Evolutionary conservation across 2,113 vertebrate genomes (phyloP).

Genomic region (Varanus komodoensis): DNA sequence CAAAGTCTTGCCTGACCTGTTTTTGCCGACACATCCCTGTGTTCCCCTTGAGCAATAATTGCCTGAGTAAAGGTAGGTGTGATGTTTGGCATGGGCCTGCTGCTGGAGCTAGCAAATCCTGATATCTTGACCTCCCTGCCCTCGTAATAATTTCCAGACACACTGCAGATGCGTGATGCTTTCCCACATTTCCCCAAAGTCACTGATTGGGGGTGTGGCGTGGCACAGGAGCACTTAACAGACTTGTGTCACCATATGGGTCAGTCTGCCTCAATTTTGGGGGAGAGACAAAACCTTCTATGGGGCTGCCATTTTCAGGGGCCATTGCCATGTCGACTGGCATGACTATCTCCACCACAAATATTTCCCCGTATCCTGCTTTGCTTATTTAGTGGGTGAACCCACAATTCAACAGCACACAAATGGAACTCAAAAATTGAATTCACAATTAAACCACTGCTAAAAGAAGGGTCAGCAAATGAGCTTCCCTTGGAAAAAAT

Average conservation of each 20-base stretch:
- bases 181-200: background rate
- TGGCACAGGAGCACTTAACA: background rate
- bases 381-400: conserved; percentile 39
- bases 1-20: background rate
- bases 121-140: background rate
- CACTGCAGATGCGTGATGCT: background rate
- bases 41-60: background rate
- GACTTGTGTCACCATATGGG: background rate
- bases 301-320: background rate
- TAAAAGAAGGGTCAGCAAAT: conserved; percentile 15
- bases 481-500: conserved; percentile 4
- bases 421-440: conserved; percentile 25
- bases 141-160: background rate
- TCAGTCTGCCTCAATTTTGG: background rate
- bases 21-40: background rate
- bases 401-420: conserved; percentile 29
- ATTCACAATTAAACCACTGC: conserved; percentile 42
- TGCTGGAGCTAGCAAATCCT: background rate
- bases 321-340: background rate
- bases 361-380: conserved; percentile 26
- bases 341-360: background rate
- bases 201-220: background rate
- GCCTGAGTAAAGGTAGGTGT: background rate
- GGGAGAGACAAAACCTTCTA: background rate
- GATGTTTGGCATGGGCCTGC: background rate